Base-by-base conservation (phyloP, 2,113 vertebrate species). In the Suricata suricatta region DNA sequence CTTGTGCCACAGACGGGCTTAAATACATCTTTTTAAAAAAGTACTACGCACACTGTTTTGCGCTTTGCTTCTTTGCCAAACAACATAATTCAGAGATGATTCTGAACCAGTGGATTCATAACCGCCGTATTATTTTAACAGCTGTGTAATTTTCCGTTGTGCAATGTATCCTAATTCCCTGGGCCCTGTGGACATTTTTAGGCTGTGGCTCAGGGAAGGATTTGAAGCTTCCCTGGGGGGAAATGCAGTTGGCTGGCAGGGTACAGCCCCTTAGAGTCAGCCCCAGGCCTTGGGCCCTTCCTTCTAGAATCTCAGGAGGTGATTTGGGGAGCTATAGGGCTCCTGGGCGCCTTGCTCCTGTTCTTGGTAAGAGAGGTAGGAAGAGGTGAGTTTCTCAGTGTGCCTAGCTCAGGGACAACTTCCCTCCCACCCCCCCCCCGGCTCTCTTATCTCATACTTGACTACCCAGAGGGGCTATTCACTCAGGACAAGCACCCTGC, bases 271-370 rank as follows among this genome's bases (percentile, higher is more conserved):
- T 6, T 31, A n/a, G 91, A 52, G 66, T 81, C 72, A 76, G 38
- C 72, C 47, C 52, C 7, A 35, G 76, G 57, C 66, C 44, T 47
- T 2, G 12, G 47, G 29, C 21, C 16, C 35, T 76, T 81, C 6
- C 27, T 57, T 90, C 74, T n/a, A 80, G 84, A 66, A 96, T 83
- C 92, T 35, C 68, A 29, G 47, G 27, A 44, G n/a, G 17, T 16
- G 4, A 50, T 82, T 66, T 88, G 3, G 68, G 89, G 54, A 96
- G 85, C 64, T 79, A 94, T 72, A n/a, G 82, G 85, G n/a, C 52
- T 94, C 93, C 82, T 41, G 85, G 93, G 71, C 64, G 86, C 72
- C 68, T 88, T 44, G 84, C 68, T 60, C 84, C 84, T 93, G 93
- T 71, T 90, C 84, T 83, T 54, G 64, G 93, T 76, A 84, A 97